Base-by-base conservation (phyloP, 1,140 invertebrate species). In the Drosophila cardini region DNA sequence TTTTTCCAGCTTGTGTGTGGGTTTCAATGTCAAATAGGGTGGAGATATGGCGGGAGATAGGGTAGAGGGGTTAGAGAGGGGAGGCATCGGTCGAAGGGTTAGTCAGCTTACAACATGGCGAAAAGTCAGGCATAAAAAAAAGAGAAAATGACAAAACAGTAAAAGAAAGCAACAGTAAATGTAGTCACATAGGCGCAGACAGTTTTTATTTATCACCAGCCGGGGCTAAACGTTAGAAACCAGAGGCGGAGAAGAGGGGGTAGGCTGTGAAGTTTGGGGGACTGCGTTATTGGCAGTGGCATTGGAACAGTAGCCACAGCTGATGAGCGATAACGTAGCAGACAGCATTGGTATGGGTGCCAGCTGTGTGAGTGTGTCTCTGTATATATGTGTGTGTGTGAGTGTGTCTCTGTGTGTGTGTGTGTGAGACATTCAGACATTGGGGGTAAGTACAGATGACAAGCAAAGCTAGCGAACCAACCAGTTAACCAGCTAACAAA, bases 131-230 rank as follows among this genome's bases (percentile, higher is more conserved):
- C 11, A 11, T 13, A 13, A 9, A 62, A 58, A 48, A 62, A 52
- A 42, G 42, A 55, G 26, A 21, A 50, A 13, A 16, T 48, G 16
- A 5, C 18, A 57, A 64, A 26, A 48, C 57, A 68, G 16, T 61
- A 18, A 42, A 45, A 55, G 16, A 18, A 16, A 74, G 48, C 46
- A 42, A 42, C 60, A 74, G 36, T 52, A 70, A 30, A 30, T 10
- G 38, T 63, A 46, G 64, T 64, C 71, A 78, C 79, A 87, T 87
- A 87, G 84, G 84, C 84, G 84, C 84, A 87, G 84, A 87, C 84
- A 87, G 84, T 89, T 87, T 87, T 87, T 87, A 87, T 87, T 87
- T 87, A 87, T 87, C 83, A 84, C 84, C 83, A 69, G 60, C 61
- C 71, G 42, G 40, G 48, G 16, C 9, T 7, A 56, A 57, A 38